phyloP scores from a whole-genome alignment of 2,113 vertebrate species.

The Cyprinodon brontotheroides region DNA sequence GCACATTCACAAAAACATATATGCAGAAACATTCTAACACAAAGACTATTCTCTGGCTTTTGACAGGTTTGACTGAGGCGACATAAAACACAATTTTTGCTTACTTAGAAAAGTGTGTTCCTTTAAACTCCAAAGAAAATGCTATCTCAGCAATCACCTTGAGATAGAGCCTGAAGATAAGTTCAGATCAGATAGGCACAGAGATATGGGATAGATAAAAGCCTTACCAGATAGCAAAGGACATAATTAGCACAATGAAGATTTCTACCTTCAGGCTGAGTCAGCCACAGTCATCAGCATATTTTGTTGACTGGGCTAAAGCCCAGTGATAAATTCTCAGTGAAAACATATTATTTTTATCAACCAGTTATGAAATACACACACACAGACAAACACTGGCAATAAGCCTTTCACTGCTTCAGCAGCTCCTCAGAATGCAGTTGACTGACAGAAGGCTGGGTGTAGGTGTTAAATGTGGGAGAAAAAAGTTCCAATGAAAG shows the following conservation, averaged over 20 bases:
- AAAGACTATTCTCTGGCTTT: constrained; percentile 54
- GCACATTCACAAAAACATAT: constrained; percentile 26
- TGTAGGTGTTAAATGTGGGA: constrained; percentile 37
- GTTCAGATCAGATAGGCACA: constrained; percentile 67
- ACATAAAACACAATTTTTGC: constrained; percentile 66
- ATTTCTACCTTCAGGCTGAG: constrained; percentile 64
- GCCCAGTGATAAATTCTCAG: constrained; percentile 18
- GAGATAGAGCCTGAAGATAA: constrained; percentile 70
- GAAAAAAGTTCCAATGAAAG: constrained; percentile 33
- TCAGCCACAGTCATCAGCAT: constrained; percentile 69
- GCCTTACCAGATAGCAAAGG: constrained; percentile 65
- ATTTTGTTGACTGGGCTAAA: constrained; percentile 45
- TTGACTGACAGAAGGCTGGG: constrained; percentile 46
- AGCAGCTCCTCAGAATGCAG: constrained; percentile 12
- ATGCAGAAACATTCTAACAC: background rate
- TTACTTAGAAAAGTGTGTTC: constrained; percentile 60
- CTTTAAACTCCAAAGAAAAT: constrained; percentile 61
- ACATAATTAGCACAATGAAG: constrained; percentile 75
- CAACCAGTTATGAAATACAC: background rate
- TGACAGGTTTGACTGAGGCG: constrained; percentile 66
- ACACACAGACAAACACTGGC: background rate
- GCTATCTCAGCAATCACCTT: constrained; percentile 74
- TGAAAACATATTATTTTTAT: too few relatives aligned
- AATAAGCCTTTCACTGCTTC: background rate
- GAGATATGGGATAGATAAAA: constrained; percentile 66